Evolutionary conservation across 2,797 vertebrate species (phyloP), one percentile per base, ranked within the genome.

Genomic region (Hippopotamyrus pictus): DNA sequence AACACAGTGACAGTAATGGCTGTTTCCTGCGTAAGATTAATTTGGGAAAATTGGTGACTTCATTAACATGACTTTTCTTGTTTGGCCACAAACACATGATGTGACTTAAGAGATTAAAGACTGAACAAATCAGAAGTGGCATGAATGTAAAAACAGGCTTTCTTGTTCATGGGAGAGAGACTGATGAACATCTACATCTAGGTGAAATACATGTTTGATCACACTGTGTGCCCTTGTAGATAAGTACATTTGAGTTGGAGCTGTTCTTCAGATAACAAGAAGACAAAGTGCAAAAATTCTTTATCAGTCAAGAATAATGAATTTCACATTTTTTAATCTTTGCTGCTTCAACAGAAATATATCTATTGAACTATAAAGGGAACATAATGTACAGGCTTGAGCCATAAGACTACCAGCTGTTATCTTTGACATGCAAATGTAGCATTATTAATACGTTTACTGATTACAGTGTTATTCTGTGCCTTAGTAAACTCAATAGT

Each of bases 271-370:
- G 88, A 73, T 48, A 51, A 33, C 25, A 88, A 19, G 62, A 48
- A 76, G 22, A 57, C 88, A 88, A 90, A 91, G 82, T 25, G 46
- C 44, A 73, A 25, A 89, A 86, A 33, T 25, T 85, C 88, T 89
- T 88, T 90, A 82, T 82, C 76, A 82, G 41, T 82, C 5, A 17
- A 82, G 33, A 82, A 82, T 82, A 82, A 82, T 41, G 76, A 82
- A 82, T 82, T 82, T 82, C 44, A 19, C 44, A 82, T 82, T 46
- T 82, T 41, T 22, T 19, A 82, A 46, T 46, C 33, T 46, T 46
- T 82, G 44, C 76, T 46, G 37, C 41, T 82, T 46, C 37, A 17
- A 46, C 76, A 46, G 37, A 82, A 41, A 82, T 82, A 46, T 19
- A 82, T 22, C 76, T 41, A 46, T 82, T 82, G 37, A 0, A 41